Evolutionary conservation across 2,113 vertebrate genomes (phyloP), one percentile per base, ranked within the genome.

Genomic region (Montifringilla adamsi): DNA sequence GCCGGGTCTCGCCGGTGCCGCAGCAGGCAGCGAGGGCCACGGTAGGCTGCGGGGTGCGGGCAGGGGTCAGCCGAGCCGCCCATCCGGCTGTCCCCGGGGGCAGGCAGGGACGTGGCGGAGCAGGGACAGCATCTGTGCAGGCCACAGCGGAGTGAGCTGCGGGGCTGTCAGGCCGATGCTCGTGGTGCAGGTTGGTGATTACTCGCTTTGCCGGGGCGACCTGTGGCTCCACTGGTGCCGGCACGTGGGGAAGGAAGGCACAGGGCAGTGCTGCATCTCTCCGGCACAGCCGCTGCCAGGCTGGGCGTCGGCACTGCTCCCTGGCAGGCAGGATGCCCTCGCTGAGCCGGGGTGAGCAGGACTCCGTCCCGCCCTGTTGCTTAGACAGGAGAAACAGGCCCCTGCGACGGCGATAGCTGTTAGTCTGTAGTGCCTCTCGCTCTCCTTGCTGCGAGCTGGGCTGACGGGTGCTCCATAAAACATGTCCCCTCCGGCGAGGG

Each of bases 21-120:
- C 16, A 20, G 30, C 1, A 6, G 50, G 63, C 6, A 33, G 0
- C 3, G 53, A 11, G 43, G 43, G 76, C 53, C 30, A 0, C 0
- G 68, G 30, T 9, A 1, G 44, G 52, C 33, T 13, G 44, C 7
- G 46, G 77, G 56, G 16, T 10, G 59, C 31, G 2, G 53, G 67
- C 16, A 3, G 52, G 39, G 69, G 4, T 27, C 52, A 13, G 47
- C 26, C 22, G 33, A 30, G 30, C 7, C 24, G 44, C 37, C 39
- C 20, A 7, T 43, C 37, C 37, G 37, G 7, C 52, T 14, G 67
- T 35, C 21, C 39, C 39, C 30, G 18, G 41, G 47, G 44, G 13
- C 44, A 26, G 70, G 56, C 84, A n/a, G 83, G 53, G 28, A 13
- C 31, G 1, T 5, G 19, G 6, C 62, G 4, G 31, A 86, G 56